A percentile compares a stretch with the other conserved stretches of the same genome.
Evolutionary conservation across 2,888 invertebrate species (phyloP).

Genomic region (Glyphotaelius pellucidus): DNA sequence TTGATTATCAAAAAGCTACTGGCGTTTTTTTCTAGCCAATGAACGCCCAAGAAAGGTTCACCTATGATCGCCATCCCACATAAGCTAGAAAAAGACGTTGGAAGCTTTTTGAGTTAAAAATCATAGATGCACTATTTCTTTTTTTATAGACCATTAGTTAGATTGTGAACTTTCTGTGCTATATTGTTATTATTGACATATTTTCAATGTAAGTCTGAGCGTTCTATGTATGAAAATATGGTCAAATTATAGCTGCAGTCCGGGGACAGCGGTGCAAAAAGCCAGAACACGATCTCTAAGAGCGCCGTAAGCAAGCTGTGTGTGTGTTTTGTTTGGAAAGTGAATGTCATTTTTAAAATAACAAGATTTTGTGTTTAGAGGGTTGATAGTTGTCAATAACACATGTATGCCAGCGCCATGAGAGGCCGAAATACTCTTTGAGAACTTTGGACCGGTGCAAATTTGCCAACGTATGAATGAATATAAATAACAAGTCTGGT

Average conservation of each 20-base stretch:
- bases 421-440: background rate
- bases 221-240: background rate
- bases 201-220: background rate
- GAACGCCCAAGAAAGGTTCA: too few relatives aligned
- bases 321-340: background rate
- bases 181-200: background rate
- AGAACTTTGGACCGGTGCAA: background rate
- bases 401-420: background rate
- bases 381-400: background rate
- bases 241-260: background rate
- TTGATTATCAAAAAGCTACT: background rate
- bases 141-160: too few relatives aligned
- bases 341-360: background rate
- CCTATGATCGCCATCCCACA: too few relatives aligned
- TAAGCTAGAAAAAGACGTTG: too few relatives aligned
- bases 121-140: too few relatives aligned
- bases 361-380: background rate
- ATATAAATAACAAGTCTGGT: background rate
- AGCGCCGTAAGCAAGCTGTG: background rate
- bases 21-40: background rate
- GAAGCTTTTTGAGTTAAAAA: too few relatives aligned
- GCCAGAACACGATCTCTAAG: slow-evolving; percentile 2
- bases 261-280: background rate
- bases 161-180: background rate
- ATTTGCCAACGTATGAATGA: background rate